Evolutionary conservation across 2,797 vertebrate species (phyloP).

Genomic region (Decapterus maruadsi): DNA sequence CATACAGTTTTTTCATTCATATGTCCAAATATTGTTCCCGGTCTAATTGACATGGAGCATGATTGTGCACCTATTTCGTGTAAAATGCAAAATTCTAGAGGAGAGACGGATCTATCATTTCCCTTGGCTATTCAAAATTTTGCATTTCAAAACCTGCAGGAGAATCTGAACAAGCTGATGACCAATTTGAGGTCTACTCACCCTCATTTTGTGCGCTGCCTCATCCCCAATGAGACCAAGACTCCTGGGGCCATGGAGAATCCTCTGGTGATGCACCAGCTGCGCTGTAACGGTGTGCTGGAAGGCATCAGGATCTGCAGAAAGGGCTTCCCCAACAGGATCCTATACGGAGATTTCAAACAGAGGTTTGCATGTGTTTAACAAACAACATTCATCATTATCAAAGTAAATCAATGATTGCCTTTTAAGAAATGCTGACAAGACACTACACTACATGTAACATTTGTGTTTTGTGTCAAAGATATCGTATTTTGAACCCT

Average conservation of each 20-base stretch:
- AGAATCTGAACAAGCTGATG: too few species aligned
- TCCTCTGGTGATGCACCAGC: constrained; percentile 92
- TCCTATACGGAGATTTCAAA: constrained; percentile 87
- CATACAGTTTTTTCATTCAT: too few species aligned
- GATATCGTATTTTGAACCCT: too few species aligned
- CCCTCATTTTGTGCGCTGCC: constrained; percentile 90
- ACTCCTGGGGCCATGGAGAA: constrained; percentile 90
- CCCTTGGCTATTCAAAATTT: too few species aligned
- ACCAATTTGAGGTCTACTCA: constrained; percentile 84
- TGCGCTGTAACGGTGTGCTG: constrained; percentile 91
- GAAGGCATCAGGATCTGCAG: constrained; percentile 67
- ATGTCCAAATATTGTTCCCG: too few species aligned
- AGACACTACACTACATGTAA: neutral
- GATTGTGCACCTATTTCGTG: too few species aligned
- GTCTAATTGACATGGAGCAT: too few species aligned
- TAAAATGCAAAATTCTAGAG: too few species aligned
- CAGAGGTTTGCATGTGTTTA: constrained; percentile 65
- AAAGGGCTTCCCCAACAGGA: constrained; percentile 86
- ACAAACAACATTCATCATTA: neutral
- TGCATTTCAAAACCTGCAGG: too few species aligned
- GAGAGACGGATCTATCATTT: too few species aligned
- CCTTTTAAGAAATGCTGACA: too few species aligned
- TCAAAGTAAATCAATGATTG: too few species aligned
- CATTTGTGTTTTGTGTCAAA: neutral
- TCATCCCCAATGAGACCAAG: constrained; percentile 91